Evolutionary conservation across 2,113 vertebrate species (phyloP).

Genomic region (Scatophagus argus): DNA sequence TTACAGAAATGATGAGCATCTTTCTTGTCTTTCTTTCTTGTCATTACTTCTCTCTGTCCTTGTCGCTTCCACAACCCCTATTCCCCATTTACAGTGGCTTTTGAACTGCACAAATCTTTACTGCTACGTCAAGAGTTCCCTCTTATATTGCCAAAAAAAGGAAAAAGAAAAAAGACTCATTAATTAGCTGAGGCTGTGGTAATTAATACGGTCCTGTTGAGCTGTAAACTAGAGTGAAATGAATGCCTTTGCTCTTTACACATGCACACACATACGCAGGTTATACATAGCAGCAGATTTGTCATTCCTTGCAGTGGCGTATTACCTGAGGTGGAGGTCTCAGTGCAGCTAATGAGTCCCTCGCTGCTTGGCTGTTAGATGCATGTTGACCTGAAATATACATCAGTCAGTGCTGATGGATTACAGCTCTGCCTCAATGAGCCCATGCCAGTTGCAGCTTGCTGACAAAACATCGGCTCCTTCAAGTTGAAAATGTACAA

Average conservation of each 20-base stretch:
- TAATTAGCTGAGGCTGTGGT: constrained; percentile 12
- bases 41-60: neutral
- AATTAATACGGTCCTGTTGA: constrained; percentile 23
- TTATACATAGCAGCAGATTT: constrained; percentile 26
- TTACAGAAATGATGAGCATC: neutral
- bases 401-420: constrained; percentile 50
- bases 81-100: neutral
- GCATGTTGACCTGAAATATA: constrained; percentile 56
- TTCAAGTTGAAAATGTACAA: neutral
- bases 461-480: neutral
- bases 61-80: neutral
- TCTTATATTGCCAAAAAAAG: constrained; percentile 1
- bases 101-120: neutral
- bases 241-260: constrained; percentile 53
- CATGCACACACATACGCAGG: constrained; percentile 9
- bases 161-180: neutral
- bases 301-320: constrained; percentile 44
- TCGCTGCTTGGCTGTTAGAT: constrained; percentile 44
- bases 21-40: neutral
- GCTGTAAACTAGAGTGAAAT: constrained; percentile 37
- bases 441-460: neutral
- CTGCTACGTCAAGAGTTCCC: neutral
- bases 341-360: constrained; percentile 52
- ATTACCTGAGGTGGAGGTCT: constrained; percentile 55
- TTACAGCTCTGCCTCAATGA: constrained; percentile 18